Conservation (phyloP, 1,140 invertebrate genomes). For the Cotesia vestalis region DNA sequence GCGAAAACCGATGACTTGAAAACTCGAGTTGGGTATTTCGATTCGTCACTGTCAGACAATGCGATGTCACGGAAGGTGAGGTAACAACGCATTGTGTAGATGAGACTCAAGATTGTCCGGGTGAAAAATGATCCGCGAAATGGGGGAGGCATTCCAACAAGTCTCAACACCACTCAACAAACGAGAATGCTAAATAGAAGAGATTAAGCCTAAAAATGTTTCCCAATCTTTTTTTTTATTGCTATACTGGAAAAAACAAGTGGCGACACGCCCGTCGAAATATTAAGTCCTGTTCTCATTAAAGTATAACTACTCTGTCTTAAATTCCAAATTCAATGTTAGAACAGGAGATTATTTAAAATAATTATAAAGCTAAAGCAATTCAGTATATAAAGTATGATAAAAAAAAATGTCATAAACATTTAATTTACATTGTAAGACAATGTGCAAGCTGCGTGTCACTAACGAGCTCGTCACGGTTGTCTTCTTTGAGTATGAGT, state of each 20-base stretch:
- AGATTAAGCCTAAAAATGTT: conserved; percentile 13
- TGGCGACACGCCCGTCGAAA: background rate
- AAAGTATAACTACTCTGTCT: too few species aligned
- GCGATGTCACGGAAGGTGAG: conserved; percentile 54
- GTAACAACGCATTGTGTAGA: conserved; percentile 50
- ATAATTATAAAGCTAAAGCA: too few species aligned
- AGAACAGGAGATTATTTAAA: too few species aligned
- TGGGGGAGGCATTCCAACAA: conserved; percentile 37
- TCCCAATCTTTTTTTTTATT: conserved; percentile 4
- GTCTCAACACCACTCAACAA: background rate
- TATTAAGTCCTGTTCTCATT: too few species aligned
- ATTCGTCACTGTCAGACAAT: conserved; percentile 57
- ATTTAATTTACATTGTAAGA: conserved; percentile 26
- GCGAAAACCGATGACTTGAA: conserved; percentile 48
- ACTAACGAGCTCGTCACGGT: conserved; percentile 32
- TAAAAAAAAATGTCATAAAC: conserved; percentile 21
- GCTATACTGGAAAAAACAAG: background rate
- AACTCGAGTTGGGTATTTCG: conserved; percentile 51
- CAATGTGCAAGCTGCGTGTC: conserved; percentile 34
- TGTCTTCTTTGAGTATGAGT: background rate
- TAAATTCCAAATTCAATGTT: too few species aligned
- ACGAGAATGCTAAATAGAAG: background rate
- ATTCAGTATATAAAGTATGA: background rate
- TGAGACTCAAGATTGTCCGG: conserved; percentile 51
- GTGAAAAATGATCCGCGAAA: conserved; percentile 60